Conservation (phyloP, 2,797 vertebrate species). For the Pteronotus mesoamericanus region DNA sequence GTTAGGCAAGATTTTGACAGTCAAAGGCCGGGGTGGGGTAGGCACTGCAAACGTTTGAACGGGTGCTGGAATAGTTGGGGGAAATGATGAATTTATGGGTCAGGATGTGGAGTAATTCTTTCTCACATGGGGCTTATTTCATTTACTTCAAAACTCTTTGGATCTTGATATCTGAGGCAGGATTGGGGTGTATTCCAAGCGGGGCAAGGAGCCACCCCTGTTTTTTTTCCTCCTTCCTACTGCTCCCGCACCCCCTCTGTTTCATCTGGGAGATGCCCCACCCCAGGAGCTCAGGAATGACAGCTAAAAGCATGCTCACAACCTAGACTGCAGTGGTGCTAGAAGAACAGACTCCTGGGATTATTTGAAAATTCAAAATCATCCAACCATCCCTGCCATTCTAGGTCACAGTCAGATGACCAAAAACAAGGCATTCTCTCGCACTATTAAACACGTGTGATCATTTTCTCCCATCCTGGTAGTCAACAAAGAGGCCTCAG, state of each 20-base stretch:
- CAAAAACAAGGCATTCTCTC: not conserved
- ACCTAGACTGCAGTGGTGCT: not conserved
- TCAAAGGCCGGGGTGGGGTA: not conserved
- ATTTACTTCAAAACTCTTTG: not conserved
- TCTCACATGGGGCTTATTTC: not conserved
- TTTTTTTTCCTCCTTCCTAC: not conserved
- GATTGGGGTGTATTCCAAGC: fast-evolving
- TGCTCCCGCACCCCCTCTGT: not conserved
- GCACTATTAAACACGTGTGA: not conserved
- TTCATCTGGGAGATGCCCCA: not conserved
- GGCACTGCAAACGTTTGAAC: not conserved
- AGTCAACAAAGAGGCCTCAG: not conserved
- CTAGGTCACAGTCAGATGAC: not conserved
- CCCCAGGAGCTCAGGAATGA: not conserved
- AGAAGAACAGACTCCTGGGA: not conserved
- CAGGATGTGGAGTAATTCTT: not conserved
- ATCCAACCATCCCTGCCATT: not conserved
- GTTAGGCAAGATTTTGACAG: not conserved
- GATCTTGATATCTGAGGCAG: not conserved
- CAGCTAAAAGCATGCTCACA: not conserved
- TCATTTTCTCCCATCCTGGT: not conserved
- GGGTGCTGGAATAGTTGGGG: not conserved
- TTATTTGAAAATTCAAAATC: not conserved
- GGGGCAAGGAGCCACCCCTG: not conserved
- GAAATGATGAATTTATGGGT: not conserved